Evolutionary conservation across 2,888 invertebrate species (phyloP).

Genomic region (Bruchidius siliquastri): DNA sequence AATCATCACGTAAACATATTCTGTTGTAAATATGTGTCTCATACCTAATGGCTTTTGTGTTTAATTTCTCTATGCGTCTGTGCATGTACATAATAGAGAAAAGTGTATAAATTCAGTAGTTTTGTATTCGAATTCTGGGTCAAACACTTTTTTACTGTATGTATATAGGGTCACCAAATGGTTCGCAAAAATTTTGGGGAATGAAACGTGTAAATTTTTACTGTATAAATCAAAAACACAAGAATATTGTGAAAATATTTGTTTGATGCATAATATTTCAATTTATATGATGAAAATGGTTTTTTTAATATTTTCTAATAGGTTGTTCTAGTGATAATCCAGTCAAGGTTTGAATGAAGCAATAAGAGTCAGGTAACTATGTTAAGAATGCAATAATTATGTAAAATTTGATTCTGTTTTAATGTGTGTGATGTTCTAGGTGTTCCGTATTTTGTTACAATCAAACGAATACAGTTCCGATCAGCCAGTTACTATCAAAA

Average conservation of each 20-base stretch:
- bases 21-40: not conserved
- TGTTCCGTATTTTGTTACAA: not conserved
- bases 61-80: constrained; percentile 1
- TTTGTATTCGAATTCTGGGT: constrained; percentile 5
- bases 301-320: not conserved
- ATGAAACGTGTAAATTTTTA: not conserved
- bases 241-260: not conserved
- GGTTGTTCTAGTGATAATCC: not conserved
- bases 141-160: not conserved
- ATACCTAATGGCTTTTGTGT: constrained; percentile 7
- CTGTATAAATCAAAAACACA: not conserved
- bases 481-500: too few species aligned
- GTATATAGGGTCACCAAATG: not conserved
- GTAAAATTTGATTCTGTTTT: not conserved
- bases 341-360: not conserved
- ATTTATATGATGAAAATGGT: not conserved
- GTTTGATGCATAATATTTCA: not conserved
- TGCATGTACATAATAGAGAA: constrained; percentile 6
- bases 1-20: not conserved
- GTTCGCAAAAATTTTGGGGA: not conserved
- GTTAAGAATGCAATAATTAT: not conserved
- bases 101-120: constrained; percentile 11
- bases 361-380: not conserved
- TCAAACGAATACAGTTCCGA: too few species aligned
- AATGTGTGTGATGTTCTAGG: not conserved